phyloP scores from a whole-genome alignment of 2,797 vertebrate genomes.

The Bufotes viridis region DNA sequence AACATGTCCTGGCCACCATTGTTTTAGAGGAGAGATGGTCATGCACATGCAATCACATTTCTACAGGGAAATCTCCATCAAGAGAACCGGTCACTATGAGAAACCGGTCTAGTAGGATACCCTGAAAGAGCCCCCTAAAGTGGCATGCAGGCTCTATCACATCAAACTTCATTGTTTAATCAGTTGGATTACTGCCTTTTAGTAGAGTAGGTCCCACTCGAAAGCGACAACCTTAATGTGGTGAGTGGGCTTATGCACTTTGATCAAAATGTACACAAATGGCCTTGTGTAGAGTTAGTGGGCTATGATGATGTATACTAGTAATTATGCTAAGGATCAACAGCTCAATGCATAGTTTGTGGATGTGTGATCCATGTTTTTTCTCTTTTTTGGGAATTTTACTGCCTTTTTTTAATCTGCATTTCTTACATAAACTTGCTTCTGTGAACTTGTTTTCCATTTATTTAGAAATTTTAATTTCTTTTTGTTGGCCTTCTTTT shows the following conservation, averaged over 20 bases:
- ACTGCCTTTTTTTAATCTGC: background rate
- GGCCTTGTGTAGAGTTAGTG: too few species aligned
- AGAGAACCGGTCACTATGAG: background rate
- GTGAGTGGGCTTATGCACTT: too few species aligned
- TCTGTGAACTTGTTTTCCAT: background rate
- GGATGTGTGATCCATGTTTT: too few species aligned
- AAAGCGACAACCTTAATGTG: too few species aligned
- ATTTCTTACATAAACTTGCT: background rate
- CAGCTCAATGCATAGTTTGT: too few species aligned
- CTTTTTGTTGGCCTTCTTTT: slow-evolving; percentile 1
- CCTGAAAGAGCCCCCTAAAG: background rate
- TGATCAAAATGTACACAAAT: too few species aligned
- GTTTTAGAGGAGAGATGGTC: background rate
- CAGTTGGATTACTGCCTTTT: background rate
- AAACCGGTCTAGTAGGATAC: background rate
- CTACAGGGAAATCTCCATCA: background rate
- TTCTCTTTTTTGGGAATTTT: too few species aligned
- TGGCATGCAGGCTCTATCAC: background rate
- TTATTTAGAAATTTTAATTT: background rate
- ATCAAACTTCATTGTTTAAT: background rate
- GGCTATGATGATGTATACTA: too few species aligned
- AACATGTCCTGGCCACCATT: background rate
- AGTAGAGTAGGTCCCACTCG: too few species aligned
- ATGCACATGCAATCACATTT: background rate
- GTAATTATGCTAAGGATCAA: too few species aligned